A percentile compares a stretch with the other conserved stretches of the same genome.
Conservation (phyloP, 2,113 vertebrate species). For the Grammatotria lemairii region DNA sequence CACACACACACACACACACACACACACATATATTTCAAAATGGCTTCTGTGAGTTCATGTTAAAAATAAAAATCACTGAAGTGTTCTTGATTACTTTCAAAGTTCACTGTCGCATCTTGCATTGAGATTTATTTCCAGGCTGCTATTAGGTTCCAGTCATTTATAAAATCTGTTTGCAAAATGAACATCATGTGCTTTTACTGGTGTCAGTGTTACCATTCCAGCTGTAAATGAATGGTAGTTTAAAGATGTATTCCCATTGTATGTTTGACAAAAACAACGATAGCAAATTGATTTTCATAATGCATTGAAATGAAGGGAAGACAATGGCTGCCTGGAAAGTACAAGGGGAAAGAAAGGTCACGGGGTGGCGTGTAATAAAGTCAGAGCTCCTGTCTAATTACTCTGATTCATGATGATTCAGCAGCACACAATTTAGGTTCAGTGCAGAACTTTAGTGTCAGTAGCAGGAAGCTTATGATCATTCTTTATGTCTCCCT, state of each 20-base stretch:
- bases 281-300: not conserved
- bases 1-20: not conserved
- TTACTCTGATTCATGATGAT: not conserved
- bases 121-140: not conserved
- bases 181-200: conserved; percentile 4
- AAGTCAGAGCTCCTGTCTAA: not conserved
- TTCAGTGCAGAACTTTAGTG: not conserved
- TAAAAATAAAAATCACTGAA: not conserved
- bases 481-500: not conserved
- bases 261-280: not conserved
- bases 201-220: not conserved
- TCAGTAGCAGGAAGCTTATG: not conserved
- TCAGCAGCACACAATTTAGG: not conserved
- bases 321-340: not conserved
- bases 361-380: not conserved
- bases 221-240: not conserved
- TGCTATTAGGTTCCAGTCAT: not conserved
- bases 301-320: not conserved
- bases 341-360: not conserved
- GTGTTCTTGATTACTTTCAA: not conserved
- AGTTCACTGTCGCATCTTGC: not conserved
- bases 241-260: not conserved
- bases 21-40: not conserved
- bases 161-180: not conserved
- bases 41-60: not conserved